Evolutionary conservation across 2,797 vertebrate genomes (phyloP), one percentile per base, ranked within the genome.

Genomic region (Girardinus metallicus): DNA sequence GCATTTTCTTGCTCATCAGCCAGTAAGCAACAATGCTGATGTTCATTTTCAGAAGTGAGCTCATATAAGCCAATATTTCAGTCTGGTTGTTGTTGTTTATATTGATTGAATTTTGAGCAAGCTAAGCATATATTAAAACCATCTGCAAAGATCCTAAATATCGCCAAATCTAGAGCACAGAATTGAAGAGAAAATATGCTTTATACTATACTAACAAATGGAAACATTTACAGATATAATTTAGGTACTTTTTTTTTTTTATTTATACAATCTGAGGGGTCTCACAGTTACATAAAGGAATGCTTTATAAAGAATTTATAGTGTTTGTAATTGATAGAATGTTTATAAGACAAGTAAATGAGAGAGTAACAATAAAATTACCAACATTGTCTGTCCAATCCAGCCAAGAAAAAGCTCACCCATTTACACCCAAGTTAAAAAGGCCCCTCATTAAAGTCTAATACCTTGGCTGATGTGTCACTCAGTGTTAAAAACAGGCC

Each of bases 381-480:
- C 6, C 46, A 74, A 44, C 21, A 31, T 3, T 31, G 60, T 34
- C 26, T 66, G 21, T 1, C 1, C 23, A 23, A 71, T 41, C 39
- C 1, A 23, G 34, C 31, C 8, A 46, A 39, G 47, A 8, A 12
- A 41, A 51, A 31, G 6, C 47, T 68, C 72, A 66, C 60, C 77
- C 76, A 76, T 79, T 76, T 78, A 80, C 70, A 72, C 82, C 70
- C 4, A 53, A 85, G 66, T 26, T 21, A 53, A 21, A 70, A 73
- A 80, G 62, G 26, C 76, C 77, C 57, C 83, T 93, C 84, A 88
- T 90, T 92, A 88, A 81, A 81, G 76, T 44, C 43, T 5, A 0
- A 47, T 72, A 81, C 84, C 78, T 76, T 79, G 34, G 81, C 82
- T 85, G 81, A 88, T 91, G 87, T 80, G 87, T 87, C 90, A 85